A percentile compares a stretch with the other conserved stretches of the same genome.
These are phyloP conservation scores for Ophion obscuratus DNA, from an alignment of 2,888 invertebrate genomes.

Conservation along the genomic window DNA sequence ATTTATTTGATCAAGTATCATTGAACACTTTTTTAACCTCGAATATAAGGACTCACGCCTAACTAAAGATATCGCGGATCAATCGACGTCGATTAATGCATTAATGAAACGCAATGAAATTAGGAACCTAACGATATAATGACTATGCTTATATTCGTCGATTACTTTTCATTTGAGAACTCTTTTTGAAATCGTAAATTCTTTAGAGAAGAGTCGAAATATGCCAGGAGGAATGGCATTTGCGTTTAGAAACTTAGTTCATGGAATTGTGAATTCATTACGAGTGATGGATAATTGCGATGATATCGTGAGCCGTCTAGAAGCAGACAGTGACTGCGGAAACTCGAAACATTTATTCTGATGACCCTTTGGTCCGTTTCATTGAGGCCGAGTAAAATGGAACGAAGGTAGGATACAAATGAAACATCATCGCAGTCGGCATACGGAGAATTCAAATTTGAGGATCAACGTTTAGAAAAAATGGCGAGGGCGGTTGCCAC, in stretches of 20 bases:
- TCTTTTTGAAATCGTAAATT: neutral
- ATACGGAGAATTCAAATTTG: no score
- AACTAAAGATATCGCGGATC: neutral
- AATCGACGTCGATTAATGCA: neutral
- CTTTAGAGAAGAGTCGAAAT: neutral
- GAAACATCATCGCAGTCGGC: no score
- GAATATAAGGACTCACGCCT: neutral
- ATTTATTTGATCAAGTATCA: neutral
- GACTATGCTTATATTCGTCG: neutral
- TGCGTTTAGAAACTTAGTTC: neutral
- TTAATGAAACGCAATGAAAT: no score
- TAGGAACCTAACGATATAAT: no score
- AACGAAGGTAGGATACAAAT: no score
- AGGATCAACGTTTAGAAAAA: no score
- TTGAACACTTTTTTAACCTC: neutral
- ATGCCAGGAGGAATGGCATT: neutral
- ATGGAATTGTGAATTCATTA: neutral
- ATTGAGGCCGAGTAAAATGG: no score
- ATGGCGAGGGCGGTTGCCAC: no score
- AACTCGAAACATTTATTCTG: no score
- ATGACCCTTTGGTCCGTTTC: no score
- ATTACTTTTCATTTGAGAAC: neutral
- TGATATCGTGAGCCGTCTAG: no score
- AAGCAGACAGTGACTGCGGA: no score
- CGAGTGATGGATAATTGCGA: neutral